These are phyloP conservation scores for Grantiella picta DNA, from an alignment of 2,113 vertebrate species.

Conservation along the genomic window DNA sequence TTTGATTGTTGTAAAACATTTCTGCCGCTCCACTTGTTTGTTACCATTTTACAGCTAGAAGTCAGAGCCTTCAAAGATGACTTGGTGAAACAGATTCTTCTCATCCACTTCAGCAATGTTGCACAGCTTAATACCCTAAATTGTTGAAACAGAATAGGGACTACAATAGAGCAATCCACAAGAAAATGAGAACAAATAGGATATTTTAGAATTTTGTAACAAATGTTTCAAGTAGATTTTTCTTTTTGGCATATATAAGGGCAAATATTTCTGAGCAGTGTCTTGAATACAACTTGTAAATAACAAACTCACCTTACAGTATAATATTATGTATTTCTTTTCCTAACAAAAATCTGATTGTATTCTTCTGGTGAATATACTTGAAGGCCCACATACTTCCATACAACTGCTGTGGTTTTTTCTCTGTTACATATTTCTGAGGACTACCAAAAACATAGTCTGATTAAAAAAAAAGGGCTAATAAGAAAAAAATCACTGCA, in stretches of 20 bases:
- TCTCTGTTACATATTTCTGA: neutral
- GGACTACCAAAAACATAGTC: neutral
- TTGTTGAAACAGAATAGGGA: neutral
- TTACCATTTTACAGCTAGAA: neutral
- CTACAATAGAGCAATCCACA: neutral
- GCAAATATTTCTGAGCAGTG: neutral
- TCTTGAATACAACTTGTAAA: neutral
- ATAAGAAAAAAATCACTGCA: neutral
- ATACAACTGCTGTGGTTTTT: accelerated
- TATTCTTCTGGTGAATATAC: neutral
- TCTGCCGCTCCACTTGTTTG: neutral
- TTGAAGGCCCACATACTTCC: neutral
- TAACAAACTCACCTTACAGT: neutral
- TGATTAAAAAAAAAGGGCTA: neutral
- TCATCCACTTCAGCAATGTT: neutral
- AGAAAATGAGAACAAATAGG: neutral
- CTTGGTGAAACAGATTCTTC: neutral
- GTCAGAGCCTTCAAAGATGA: neutral
- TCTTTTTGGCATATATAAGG: neutral
- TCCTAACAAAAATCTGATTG: neutral
- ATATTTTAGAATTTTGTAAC: neutral
- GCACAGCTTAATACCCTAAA: neutral
- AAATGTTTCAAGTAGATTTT: neutral
- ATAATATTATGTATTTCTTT: neutral
- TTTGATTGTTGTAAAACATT: neutral